These are phyloP conservation scores for Eutolmus rufibarbis DNA, from an alignment of 2,888 invertebrate genomes.

Conservation along the genomic window DNA sequence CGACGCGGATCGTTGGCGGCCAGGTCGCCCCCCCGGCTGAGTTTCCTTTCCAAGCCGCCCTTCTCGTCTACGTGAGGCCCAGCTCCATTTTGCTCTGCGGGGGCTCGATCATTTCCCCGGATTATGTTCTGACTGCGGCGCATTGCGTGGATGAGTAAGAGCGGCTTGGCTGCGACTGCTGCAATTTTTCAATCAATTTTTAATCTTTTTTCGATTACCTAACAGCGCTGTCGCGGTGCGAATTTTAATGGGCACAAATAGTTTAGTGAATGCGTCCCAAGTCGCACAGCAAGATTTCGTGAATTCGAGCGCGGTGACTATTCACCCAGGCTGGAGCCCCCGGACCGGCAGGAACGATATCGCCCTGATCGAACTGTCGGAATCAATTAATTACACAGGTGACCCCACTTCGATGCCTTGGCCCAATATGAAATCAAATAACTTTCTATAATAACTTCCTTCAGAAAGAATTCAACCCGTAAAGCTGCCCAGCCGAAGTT, in stretches of 20 bases:
- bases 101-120: background rate
- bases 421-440: no score
- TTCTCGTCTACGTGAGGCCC: slow-evolving; percentile 41
- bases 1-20: slow-evolving; percentile 51
- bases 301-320: slow-evolving; percentile 10
- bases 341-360: slow-evolving; percentile 52
- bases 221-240: background rate
- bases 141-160: slow-evolving; percentile 20
- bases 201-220: background rate
- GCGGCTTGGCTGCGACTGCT: background rate
- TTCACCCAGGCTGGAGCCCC: slow-evolving; percentile 50
- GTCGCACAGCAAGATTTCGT: background rate
- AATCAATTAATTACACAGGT: slow-evolving; percentile 49
- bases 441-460: background rate
- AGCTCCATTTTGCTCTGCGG: background rate
- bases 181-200: background rate
- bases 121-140: slow-evolving; percentile 10
- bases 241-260: background rate
- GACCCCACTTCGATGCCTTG: background rate
- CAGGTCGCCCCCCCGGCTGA: slow-evolving; percentile 47
- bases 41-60: slow-evolving; percentile 51
- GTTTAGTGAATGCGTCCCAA: background rate
- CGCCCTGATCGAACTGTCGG: slow-evolving; percentile 52
- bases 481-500: slow-evolving; percentile 49
- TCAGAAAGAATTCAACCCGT: slow-evolving; percentile 51